Conservation (phyloP, 92 coral and sea anemone species). For the Porites rus region DNA sequence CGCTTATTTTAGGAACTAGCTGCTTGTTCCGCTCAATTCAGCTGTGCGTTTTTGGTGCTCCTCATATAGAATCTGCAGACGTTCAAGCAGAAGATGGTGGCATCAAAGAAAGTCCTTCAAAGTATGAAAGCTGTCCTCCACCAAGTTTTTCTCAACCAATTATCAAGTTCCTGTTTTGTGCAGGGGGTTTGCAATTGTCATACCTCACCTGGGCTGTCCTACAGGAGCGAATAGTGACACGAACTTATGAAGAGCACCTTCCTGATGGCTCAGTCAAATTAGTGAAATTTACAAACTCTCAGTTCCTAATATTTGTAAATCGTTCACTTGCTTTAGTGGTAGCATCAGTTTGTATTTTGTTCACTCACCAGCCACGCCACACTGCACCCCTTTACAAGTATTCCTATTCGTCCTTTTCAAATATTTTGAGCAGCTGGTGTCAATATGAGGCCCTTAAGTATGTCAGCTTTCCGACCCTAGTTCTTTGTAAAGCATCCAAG, state of each 20-base stretch:
- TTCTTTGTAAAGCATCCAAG: slow-evolving; percentile 93
- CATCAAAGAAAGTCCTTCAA: slow-evolving; percentile 21
- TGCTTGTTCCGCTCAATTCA: slow-evolving; percentile 83
- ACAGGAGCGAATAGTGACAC: slow-evolving; percentile 92
- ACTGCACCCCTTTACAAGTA: slow-evolving; percentile 92
- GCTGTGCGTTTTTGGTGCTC: slow-evolving; percentile 89
- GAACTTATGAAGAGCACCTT: slow-evolving; percentile 60
- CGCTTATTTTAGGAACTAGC: slow-evolving; percentile 66
- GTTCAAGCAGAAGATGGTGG: slow-evolving; percentile 74
- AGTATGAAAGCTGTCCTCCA: slow-evolving; percentile 34
- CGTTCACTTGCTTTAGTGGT: slow-evolving; percentile 85
- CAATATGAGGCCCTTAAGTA: slow-evolving; percentile 97
- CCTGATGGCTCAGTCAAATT: slow-evolving; percentile 75
- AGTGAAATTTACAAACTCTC: slow-evolving; percentile 88
- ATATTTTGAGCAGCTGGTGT: slow-evolving; percentile 96
- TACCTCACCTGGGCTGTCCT: slow-evolving; percentile 97
- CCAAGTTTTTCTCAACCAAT: slow-evolving; percentile 73
- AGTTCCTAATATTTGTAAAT: slow-evolving; percentile 91
- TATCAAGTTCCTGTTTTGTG: slow-evolving; percentile 76
- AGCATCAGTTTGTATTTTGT: slow-evolving; percentile 69
- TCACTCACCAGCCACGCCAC: slow-evolving; percentile 89
- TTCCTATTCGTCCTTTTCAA: slow-evolving; percentile 94
- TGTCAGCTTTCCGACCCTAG: slow-evolving; percentile 96
- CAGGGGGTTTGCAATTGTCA: slow-evolving; percentile 85
- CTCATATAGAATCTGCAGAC: slow-evolving; percentile 68